Conservation (phyloP, 2,113 vertebrate genomes). For the Chaetodon trifascialis region DNA sequence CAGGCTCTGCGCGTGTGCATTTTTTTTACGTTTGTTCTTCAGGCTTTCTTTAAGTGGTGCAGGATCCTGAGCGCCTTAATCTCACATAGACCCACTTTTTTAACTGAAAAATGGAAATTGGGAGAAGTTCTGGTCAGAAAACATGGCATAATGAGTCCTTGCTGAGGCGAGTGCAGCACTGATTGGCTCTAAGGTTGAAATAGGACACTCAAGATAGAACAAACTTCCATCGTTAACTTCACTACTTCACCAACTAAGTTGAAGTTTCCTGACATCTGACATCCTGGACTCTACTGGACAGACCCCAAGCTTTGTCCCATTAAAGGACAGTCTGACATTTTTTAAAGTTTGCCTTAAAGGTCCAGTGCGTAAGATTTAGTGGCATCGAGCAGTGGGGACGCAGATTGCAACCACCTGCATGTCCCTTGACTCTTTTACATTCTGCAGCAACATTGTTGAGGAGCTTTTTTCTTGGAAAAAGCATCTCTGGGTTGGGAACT, state of each 20-base stretch:
- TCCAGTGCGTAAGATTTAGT: neutral
- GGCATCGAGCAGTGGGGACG: too few relatives aligned
- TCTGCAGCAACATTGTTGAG: too few relatives aligned
- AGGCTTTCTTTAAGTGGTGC: neutral
- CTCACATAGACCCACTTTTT: neutral
- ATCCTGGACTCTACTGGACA: neutral
- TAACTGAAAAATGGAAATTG: neutral
- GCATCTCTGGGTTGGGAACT: too few relatives aligned
- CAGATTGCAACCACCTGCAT: too few relatives aligned
- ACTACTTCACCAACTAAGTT: neutral
- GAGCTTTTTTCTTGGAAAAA: too few relatives aligned
- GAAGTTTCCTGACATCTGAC: neutral
- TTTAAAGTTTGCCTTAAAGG: neutral
- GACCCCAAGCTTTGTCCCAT: neutral
- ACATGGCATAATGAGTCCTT: neutral
- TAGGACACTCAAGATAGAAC: neutral
- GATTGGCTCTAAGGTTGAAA: neutral
- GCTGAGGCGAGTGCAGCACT: neutral
- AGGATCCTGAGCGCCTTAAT: neutral
- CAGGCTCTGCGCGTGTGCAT: neutral
- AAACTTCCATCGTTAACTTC: slow-evolving; percentile 3
- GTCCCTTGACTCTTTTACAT: too few relatives aligned
- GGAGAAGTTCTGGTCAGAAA: neutral
- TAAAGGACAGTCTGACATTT: neutral
- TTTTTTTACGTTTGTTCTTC: neutral